Conservation (phyloP, 2,888 invertebrate species). For the Elysia crispata region DNA sequence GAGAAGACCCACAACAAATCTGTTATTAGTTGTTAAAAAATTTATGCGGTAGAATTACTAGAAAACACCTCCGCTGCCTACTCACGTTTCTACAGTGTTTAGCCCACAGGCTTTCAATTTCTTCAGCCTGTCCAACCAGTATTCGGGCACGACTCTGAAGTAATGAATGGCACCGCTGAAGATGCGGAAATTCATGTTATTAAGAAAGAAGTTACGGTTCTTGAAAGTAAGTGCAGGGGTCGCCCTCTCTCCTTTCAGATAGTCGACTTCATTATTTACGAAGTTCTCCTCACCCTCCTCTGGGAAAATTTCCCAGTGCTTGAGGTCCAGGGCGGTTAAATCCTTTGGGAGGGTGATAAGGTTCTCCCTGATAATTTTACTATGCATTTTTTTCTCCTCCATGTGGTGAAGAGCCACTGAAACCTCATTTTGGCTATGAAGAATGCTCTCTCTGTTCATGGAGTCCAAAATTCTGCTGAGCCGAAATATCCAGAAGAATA, state of each 20-base stretch:
- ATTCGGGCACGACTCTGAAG: conserved; percentile 71
- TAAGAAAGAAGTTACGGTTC: conserved; percentile 65
- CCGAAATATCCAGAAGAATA: conserved; percentile 31
- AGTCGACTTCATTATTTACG: background rate
- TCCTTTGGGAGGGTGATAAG: conserved; percentile 13
- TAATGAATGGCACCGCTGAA: conserved; percentile 76
- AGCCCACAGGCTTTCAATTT: conserved; percentile 74
- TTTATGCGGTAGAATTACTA: too few species aligned
- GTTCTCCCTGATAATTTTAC: background rate
- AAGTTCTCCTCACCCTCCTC: background rate
- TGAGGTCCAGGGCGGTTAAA: background rate
- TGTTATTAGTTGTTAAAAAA: too few species aligned
- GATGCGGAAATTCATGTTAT: conserved; percentile 66
- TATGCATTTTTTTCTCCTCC: background rate
- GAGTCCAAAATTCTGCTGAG: conserved; percentile 11
- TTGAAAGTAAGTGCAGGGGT: conserved; percentile 54
- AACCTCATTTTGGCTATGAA: too few species aligned
- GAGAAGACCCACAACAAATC: too few species aligned
- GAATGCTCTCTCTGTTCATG: background rate
- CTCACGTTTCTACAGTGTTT: conserved; percentile 76
- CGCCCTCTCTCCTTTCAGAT: background rate
- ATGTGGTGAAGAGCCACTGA: background rate
- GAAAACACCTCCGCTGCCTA: background rate
- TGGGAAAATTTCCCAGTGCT: background rate
- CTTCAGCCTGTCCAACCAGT: conserved; percentile 72